phyloP scores from a whole-genome alignment of 2,797 vertebrate genomes.

The Cyclura pinguis region DNA sequence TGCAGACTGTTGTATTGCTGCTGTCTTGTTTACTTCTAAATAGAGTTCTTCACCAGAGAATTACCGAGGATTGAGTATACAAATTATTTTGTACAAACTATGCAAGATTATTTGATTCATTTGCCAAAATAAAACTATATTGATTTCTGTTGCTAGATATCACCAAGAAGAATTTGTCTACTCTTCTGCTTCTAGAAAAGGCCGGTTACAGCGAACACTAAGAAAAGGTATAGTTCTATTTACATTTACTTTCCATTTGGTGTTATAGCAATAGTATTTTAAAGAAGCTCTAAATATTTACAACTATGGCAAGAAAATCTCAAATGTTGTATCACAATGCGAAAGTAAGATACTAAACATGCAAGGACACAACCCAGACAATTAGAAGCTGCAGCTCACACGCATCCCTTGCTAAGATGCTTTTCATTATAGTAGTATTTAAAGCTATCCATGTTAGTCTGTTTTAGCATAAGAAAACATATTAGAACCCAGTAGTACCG shows the following conservation, averaged over 20 bases:
- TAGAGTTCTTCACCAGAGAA: background rate
- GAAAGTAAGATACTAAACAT: background rate
- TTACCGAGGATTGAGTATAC: background rate
- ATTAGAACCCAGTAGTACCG: too few relatives aligned
- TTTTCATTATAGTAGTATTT: too few relatives aligned
- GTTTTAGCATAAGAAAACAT: too few relatives aligned
- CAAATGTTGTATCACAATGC: background rate
- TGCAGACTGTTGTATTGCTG: conserved; percentile 6
- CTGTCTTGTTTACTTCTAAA: background rate
- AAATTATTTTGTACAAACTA: background rate
- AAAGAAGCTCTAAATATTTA: background rate
- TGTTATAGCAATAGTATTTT: background rate
- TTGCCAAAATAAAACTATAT: conserved; percentile 1
- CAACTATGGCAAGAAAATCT: background rate
- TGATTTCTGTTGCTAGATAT: conserved; percentile 16
- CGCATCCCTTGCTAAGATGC: background rate
- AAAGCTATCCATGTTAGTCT: too few relatives aligned
- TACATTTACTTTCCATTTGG: background rate
- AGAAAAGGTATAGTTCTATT: conserved; percentile 5
- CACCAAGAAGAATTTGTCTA: background rate
- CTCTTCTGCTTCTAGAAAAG: background rate
- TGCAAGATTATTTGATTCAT: background rate
- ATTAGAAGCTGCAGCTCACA: background rate
- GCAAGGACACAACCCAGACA: background rate
- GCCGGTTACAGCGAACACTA: background rate